phyloP scores from a whole-genome alignment of 2,113 vertebrate species.

The Chloebia gouldiae region DNA sequence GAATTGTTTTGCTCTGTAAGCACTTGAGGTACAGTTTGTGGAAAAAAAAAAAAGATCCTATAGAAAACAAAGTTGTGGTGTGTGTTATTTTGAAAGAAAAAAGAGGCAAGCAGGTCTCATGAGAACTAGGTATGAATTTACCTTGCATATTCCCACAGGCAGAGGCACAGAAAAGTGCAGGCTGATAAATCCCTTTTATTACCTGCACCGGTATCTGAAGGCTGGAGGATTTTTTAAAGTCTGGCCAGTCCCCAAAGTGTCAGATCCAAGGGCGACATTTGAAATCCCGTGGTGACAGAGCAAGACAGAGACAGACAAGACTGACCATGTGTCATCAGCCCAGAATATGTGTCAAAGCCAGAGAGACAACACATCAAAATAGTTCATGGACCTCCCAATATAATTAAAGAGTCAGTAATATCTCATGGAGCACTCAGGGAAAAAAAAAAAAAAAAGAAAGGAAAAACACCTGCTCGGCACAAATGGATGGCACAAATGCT shows the following conservation, averaged over 20 bases:
- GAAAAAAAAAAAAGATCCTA: background rate
- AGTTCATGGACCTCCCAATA: background rate
- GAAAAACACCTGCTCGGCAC: background rate
- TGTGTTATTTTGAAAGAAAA: background rate
- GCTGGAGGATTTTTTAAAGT: constrained; percentile 48
- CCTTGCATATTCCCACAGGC: constrained; percentile 38
- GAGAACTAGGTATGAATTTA: constrained; percentile 30
- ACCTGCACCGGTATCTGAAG: background rate
- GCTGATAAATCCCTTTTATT: constrained; percentile 66
- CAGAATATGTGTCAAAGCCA: constrained; percentile 3
- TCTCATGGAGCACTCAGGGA: background rate
- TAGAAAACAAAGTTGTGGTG: constrained; percentile 21
- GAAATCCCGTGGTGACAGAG: constrained; percentile 55
- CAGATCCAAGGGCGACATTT: constrained; percentile 52
- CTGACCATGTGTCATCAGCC: constrained; percentile 49
- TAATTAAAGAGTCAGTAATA: constrained; percentile 50
- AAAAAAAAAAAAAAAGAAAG: background rate
- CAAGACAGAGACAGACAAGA: constrained; percentile 47
- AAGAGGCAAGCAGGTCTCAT: background rate
- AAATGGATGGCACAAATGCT: background rate
- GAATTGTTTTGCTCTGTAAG: constrained; percentile 20
- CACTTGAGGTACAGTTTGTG: background rate
- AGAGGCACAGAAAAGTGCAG: background rate
- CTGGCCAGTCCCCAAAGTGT: constrained; percentile 40
- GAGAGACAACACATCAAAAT: constrained; percentile 45